phyloP scores from a whole-genome alignment of 2,797 vertebrate species.

The Oryzias sinensis region DNA sequence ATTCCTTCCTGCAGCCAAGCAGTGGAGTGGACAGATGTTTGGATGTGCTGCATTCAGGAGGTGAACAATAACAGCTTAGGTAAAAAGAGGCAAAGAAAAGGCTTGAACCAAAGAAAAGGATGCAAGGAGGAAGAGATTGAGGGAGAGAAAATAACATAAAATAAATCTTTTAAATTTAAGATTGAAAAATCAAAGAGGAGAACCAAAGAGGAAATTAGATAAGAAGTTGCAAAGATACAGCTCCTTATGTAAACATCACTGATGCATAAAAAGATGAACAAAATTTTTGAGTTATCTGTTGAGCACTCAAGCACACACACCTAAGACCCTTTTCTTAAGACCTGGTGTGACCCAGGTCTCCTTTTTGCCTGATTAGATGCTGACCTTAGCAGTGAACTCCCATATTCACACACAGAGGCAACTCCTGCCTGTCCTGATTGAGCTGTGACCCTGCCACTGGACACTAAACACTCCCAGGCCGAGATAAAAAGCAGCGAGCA shows the following conservation, averaged over 20 bases:
- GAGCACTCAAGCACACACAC: constrained; percentile 22
- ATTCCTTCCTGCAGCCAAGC: neutral
- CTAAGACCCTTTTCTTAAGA: constrained; percentile 18
- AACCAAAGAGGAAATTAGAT: neutral
- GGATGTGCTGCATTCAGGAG: neutral
- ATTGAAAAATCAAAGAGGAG: no score
- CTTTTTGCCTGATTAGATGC: constrained; percentile 62
- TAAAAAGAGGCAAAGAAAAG: neutral
- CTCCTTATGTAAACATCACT: constrained; percentile 18
- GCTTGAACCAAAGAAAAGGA: neutral
- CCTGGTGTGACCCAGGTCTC: constrained; percentile 38
- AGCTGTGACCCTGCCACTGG: constrained; percentile 60
- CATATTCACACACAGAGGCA: constrained; percentile 25
- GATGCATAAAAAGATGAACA: constrained; percentile 10
- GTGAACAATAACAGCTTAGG: neutral
- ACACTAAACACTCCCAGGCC: constrained; percentile 70
- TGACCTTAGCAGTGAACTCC: constrained; percentile 62
- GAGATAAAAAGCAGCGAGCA: constrained; percentile 51
- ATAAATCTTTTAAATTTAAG: neutral
- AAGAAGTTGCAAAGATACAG: neutral
- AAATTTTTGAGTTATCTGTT: constrained; percentile 4
- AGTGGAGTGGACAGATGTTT: constrained; percentile 16
- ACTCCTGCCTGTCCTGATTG: constrained; percentile 59
- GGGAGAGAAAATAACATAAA: neutral
- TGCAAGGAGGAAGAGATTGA: neutral